Evolutionary conservation across 2,113 vertebrate species (phyloP).

Genomic region (Ctenodactylus gundi): DNA sequence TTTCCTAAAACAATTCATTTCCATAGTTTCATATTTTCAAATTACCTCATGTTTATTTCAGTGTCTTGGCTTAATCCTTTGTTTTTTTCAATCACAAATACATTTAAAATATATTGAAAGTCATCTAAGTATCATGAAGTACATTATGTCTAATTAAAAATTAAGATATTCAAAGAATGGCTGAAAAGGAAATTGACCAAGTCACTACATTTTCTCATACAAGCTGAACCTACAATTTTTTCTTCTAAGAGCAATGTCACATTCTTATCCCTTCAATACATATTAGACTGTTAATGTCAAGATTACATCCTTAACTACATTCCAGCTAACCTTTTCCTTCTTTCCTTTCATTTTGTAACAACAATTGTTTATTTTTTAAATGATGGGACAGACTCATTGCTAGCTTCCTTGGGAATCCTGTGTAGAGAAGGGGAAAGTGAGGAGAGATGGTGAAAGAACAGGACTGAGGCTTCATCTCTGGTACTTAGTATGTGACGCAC

Average conservation of each 20-base stretch:
- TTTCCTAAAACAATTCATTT: neutral
- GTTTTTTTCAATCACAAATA: neutral
- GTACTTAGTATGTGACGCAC: neutral
- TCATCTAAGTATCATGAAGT: neutral
- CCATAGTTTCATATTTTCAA: neutral
- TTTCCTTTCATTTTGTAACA: neutral
- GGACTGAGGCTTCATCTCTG: neutral
- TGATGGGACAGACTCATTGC: neutral
- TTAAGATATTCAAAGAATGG: neutral
- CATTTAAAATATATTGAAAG: neutral
- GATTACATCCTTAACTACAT: neutral
- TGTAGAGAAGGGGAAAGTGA: neutral
- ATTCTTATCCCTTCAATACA: neutral
- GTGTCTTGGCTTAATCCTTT: neutral
- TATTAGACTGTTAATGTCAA: neutral
- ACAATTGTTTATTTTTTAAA: neutral
- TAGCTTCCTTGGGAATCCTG: neutral
- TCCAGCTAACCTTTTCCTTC: neutral
- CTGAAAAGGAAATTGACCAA: neutral
- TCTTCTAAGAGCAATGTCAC: neutral
- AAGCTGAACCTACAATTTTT: neutral
- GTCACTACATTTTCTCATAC: neutral
- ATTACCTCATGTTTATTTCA: neutral
- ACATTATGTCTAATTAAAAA: neutral
- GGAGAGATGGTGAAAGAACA: neutral